phyloP scores from a whole-genome alignment of 2,797 vertebrate species.

The Linurgus olivaceus region DNA sequence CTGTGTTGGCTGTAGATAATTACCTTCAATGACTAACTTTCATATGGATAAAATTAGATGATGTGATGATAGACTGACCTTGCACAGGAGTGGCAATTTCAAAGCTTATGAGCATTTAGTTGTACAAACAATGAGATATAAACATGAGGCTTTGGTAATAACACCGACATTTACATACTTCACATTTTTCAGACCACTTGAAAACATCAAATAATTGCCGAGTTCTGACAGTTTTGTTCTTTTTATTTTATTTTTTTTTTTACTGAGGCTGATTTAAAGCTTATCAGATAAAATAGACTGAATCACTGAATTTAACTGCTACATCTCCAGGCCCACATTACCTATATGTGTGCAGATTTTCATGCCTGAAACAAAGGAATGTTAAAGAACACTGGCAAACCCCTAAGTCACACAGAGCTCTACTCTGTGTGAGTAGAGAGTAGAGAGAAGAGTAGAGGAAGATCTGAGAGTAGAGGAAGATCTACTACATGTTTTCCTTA shows the following conservation, averaged over 20 bases:
- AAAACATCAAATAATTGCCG: not conserved
- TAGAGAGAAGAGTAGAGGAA: too few species aligned
- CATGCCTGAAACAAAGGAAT: not conserved
- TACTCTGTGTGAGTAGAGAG: too few species aligned
- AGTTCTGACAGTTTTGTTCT: rapidly evolving
- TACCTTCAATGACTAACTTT: not conserved
- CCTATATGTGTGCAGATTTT: not conserved
- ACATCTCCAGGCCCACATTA: not conserved
- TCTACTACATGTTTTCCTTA: not conserved
- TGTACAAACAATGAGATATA: not conserved
- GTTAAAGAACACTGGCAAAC: not conserved
- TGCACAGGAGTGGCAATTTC: not conserved
- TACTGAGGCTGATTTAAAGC: not conserved
- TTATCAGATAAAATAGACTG: not conserved
- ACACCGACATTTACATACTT: not conserved
- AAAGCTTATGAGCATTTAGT: not conserved
- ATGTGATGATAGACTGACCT: not conserved
- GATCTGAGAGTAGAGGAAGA: too few species aligned
- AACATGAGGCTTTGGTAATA: not conserved
- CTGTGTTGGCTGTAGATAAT: not conserved
- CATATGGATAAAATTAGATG: not conserved
- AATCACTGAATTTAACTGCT: not conserved
- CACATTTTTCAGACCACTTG: not conserved
- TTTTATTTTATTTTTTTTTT: too few species aligned
- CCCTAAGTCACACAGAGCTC: not conserved